phyloP scores from a whole-genome alignment of 1,140 invertebrate species.

The Paramacrobiotus metropolitanus region DNA sequence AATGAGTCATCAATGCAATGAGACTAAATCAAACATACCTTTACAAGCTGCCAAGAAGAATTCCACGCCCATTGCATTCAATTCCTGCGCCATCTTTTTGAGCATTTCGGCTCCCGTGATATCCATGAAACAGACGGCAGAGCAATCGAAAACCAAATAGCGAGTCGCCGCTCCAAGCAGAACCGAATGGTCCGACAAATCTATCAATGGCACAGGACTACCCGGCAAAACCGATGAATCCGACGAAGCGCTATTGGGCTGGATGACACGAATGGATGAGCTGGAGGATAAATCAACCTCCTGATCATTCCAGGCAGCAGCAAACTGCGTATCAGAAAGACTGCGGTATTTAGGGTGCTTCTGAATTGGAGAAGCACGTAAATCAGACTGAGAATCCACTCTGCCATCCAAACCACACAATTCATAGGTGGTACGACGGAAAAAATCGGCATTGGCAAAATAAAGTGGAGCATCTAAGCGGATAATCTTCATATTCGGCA shows the following conservation, averaged over 20 bases:
- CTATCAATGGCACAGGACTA: too few species aligned
- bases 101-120: conserved; percentile 21
- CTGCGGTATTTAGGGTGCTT: conserved; percentile 12
- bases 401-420: conserved; percentile 9
- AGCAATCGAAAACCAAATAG: conserved; percentile 23
- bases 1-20: too few species aligned
- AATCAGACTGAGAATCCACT: too few species aligned
- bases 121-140: conserved; percentile 23
- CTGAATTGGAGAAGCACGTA: too few species aligned
- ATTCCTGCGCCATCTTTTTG: conserved; percentile 1
- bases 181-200: too few species aligned
- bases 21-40: too few species aligned
- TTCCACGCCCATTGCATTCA: background rate
- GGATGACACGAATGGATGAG: conserved; percentile 16
- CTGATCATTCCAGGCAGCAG: conserved; percentile 15
- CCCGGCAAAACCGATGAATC: too few species aligned
- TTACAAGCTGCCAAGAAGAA: background rate
- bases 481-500: conserved; percentile 22
- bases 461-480: conserved; percentile 24
- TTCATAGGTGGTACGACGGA: conserved; percentile 13
- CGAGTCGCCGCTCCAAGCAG: too few species aligned
- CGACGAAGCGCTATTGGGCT: too few species aligned
- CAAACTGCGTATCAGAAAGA: conserved; percentile 12
- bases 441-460: conserved; percentile 25
- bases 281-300: conserved; percentile 18